Evolutionary conservation across 2,113 vertebrate species (phyloP).

Genomic region (Eulemur rufifrons): DNA sequence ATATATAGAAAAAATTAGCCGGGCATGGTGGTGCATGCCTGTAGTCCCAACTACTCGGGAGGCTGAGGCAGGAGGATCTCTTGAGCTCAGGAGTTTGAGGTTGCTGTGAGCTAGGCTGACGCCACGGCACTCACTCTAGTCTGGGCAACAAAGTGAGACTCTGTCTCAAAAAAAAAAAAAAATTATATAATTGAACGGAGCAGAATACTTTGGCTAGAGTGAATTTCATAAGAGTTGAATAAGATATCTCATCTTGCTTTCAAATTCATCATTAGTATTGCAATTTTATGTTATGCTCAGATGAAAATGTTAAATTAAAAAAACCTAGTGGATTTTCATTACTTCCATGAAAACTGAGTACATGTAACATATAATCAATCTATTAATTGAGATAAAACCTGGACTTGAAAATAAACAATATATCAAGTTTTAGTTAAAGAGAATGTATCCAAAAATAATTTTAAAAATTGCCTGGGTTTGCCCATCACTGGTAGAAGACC

Average conservation of each 20-base stretch:
- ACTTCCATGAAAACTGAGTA: neutral
- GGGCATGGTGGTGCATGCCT: too few species aligned
- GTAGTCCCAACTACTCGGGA: too few species aligned
- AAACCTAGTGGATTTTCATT: neutral
- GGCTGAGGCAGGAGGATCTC: too few species aligned
- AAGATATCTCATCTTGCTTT: neutral
- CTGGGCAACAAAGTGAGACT: too few species aligned
- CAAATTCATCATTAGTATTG: neutral
- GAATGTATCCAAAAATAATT: neutral
- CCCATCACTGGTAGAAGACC: neutral
- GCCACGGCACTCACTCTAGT: too few species aligned
- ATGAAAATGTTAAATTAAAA: slow-evolving; percentile 22
- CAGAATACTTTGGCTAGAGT: neutral
- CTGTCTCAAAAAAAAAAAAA: neutral
- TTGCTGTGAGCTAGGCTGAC: too few species aligned
- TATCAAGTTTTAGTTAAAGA: neutral
- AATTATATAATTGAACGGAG: neutral
- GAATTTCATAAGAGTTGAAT: neutral
- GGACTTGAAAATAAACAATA: neutral
- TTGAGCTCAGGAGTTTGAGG: too few species aligned
- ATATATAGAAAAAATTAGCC: too few species aligned
- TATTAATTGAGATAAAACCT: slow-evolving; percentile 36
- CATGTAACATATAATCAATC: neutral
- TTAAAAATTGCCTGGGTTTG: neutral
- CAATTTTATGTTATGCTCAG: neutral